These are phyloP conservation scores for Distichodus sexfasciatus DNA, from an alignment of 2,797 vertebrate genomes.

Conservation along the genomic window DNA sequence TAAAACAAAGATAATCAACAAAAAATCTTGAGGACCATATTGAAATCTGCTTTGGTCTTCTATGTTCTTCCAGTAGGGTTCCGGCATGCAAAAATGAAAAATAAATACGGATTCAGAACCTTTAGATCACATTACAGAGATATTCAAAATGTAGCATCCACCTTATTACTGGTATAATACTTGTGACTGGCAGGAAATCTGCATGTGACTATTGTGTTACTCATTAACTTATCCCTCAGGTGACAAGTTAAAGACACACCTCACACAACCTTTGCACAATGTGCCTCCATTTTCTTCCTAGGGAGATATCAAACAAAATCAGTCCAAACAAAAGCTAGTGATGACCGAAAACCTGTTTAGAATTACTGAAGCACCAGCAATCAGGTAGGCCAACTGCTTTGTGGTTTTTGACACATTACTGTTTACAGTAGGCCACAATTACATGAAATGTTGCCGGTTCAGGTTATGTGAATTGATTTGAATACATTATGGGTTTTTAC, in stretches of 20 bases:
- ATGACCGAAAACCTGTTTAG: conserved; percentile 23
- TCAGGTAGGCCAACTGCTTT: conserved; percentile 18
- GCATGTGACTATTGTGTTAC: conserved; percentile 64
- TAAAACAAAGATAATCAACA: too few species aligned
- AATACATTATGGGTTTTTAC: background rate
- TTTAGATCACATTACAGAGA: background rate
- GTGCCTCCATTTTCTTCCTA: conserved; percentile 58
- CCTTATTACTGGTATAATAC: background rate
- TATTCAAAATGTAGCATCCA: background rate
- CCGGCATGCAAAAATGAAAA: background rate
- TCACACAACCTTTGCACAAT: conserved; percentile 72
- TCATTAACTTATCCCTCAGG: conserved; percentile 70
- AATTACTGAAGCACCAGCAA: conserved; percentile 4
- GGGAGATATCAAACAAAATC: conserved; percentile 31
- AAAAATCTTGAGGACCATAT: too few species aligned
- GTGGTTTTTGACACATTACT: background rate
- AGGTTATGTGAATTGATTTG: background rate
- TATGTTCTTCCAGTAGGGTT: too few species aligned
- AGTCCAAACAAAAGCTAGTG: conserved; percentile 16
- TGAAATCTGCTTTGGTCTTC: too few species aligned
- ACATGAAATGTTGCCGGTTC: background rate
- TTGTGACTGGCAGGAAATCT: conserved; percentile 32
- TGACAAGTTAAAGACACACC: conserved; percentile 59
- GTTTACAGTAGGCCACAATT: background rate
- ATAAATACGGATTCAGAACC: background rate